Base-by-base conservation (phyloP, 92 coral and sea anemone species). In the Parazoanthus atlanticus region DNA sequence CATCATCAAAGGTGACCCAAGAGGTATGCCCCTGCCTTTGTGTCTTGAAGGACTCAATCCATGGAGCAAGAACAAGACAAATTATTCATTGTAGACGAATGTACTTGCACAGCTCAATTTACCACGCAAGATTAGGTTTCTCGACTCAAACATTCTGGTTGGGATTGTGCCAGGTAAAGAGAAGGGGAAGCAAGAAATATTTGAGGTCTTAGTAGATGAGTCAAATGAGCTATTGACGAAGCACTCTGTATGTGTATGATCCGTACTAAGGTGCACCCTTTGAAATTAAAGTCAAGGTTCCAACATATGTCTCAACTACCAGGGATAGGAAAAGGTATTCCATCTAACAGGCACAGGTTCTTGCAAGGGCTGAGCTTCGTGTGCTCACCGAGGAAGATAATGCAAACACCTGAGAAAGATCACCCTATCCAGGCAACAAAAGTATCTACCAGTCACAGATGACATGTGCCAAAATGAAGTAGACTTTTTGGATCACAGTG, bases 11-110 rank as follows among this genome's bases (percentile, higher is more conserved):
- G 30, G 81, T 6, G 81, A 76, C 43, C 80, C 81, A 36, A 38
- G 56, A 17, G 81, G 56, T 15, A 3, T 38, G 5, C 3, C 81
- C 7, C 28, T 40, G 28, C 38, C 38, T 15, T 23, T 40, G n/a
- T 76, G 56, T 10, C 28, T 76, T 12, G 61, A 76, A 36, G 81
- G 81, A 38, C 81, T 76, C 2, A 41, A 76, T 8, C 81, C 81
- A 12, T 76, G 81, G 81, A 76, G 81, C 31, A 76, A 76, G 15
- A 76, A 38, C 30, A 76, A 76, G 30, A 43, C 81, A 7, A 41
- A 23, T 25, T 41, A 76, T n/a, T 76, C 81, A 23, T 21, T 36
- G 81, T 76, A n/a, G 81, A 49, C 81, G 7, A 76, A 32, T 4
- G 74, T 67, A 0, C 3, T 67, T 26, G 74, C 28, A 8, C 74